phyloP scores from a whole-genome alignment of 2,888 invertebrate species.

The Volucella inanis region DNA sequence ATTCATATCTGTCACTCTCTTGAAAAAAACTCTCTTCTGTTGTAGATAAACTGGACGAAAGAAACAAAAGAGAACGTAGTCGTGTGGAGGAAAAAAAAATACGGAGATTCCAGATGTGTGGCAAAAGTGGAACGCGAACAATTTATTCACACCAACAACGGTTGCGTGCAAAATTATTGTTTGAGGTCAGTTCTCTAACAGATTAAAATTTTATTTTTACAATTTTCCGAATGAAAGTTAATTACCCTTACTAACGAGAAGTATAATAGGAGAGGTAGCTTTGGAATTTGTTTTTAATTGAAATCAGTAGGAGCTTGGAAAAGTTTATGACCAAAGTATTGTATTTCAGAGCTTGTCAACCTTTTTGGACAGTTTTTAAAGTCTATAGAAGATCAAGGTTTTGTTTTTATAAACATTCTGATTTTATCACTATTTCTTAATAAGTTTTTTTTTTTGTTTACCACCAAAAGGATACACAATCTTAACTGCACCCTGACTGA shows the following conservation, averaged over 20 bases:
- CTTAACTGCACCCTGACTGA: too few species aligned
- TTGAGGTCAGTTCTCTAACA: conserved; percentile 50
- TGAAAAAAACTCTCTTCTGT: neutral
- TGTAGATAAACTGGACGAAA: conserved; percentile 37
- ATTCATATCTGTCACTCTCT: conserved; percentile 12
- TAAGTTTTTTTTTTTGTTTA: too few species aligned
- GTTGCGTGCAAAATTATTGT: conserved; percentile 52
- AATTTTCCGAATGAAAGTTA: conserved; percentile 6
- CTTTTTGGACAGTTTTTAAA: too few species aligned
- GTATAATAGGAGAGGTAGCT: neutral
- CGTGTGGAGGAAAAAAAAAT: conserved; percentile 11
- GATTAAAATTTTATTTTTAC: conserved; percentile 11
- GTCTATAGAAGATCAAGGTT: too few species aligned
- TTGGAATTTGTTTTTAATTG: neutral
- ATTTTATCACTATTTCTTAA: too few species aligned
- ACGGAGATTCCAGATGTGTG: conserved; percentile 2
- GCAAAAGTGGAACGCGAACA: neutral
- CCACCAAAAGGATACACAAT: too few species aligned
- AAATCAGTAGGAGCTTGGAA: too few species aligned
- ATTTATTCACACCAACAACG: conserved; percentile 12
- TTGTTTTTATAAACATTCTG: too few species aligned
- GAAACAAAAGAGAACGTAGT: conserved; percentile 15
- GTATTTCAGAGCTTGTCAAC: too few species aligned
- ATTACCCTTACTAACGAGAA: neutral
- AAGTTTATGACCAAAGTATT: too few species aligned